Evolutionary conservation across 1,140 invertebrate genomes (phyloP).

Genomic region (Drosophila erecta): DNA sequence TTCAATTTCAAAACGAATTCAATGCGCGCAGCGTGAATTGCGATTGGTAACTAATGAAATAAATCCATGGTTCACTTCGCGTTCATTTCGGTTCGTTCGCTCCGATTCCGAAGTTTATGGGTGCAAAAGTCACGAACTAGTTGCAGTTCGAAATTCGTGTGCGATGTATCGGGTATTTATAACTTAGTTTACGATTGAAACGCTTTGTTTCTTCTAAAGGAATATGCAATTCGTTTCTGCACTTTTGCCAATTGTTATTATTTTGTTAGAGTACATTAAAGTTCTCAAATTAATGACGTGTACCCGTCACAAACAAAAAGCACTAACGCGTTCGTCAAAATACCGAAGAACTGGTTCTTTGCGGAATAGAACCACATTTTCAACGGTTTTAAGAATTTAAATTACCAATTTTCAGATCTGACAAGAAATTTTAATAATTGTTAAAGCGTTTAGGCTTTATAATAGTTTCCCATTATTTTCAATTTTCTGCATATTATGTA

Average conservation of each 20-base stretch:
- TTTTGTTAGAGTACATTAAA: background rate
- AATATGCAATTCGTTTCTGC: background rate
- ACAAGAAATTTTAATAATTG: background rate
- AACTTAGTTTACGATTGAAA: background rate
- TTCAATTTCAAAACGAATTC: background rate
- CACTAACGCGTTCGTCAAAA: background rate
- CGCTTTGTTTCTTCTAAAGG: background rate
- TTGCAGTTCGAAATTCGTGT: background rate
- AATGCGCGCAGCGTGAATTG: conserved; percentile 10
- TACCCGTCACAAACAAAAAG: background rate
- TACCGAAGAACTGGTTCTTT: background rate
- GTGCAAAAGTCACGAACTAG: background rate
- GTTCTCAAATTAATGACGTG: conserved; percentile 4
- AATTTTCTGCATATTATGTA: too few species aligned
- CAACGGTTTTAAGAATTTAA: background rate
- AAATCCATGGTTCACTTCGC: background rate
- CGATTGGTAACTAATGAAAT: conserved; percentile 3
- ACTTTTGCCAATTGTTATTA: background rate
- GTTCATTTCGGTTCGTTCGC: background rate
- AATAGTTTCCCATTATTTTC: too few species aligned
- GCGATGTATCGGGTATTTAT: too few species aligned
- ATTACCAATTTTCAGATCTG: background rate
- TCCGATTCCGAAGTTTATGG: conserved; percentile 3
- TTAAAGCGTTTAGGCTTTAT: too few species aligned
- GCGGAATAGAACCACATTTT: background rate